Percentiles rank a stretch among this genome's conserved stretches.
Conservation (phyloP, 2,113 vertebrate species). For the Lophura nycthemera region DNA sequence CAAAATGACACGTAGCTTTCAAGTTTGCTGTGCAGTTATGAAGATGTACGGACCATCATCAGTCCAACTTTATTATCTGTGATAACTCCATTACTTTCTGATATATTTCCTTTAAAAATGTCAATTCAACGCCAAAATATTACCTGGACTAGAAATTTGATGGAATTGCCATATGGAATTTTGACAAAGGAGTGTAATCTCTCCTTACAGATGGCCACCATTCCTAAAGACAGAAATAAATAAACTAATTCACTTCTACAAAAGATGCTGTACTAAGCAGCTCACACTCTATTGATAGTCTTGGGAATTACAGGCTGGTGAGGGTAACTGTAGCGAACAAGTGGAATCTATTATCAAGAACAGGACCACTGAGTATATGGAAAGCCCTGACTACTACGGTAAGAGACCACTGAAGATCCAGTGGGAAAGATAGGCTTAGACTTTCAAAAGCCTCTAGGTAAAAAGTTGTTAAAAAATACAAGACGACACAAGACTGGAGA, state of each 20-base stretch:
- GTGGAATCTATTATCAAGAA: neutral
- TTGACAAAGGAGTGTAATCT: neutral
- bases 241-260: neutral
- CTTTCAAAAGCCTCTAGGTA: neutral
- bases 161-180: rapidly evolving
- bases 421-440: neutral
- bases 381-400: neutral
- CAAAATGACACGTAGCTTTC: neutral
- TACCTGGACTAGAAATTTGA: neutral
- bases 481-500: neutral
- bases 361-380: neutral
- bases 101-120: neutral
- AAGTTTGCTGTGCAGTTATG: neutral
- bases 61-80: neutral
- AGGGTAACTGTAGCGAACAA: neutral
- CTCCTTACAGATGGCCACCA: rapidly evolving
- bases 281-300: neutral
- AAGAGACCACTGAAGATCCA: neutral
- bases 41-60: neutral
- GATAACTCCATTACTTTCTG: neutral
- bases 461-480: neutral
- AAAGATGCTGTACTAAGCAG: neutral
- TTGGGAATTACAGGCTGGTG: neutral
- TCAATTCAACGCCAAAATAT: neutral
- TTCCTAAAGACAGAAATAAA: neutral